Base-by-base conservation (phyloP, 2,888 invertebrate species). In the Nipponacmea schrenckii region DNA sequence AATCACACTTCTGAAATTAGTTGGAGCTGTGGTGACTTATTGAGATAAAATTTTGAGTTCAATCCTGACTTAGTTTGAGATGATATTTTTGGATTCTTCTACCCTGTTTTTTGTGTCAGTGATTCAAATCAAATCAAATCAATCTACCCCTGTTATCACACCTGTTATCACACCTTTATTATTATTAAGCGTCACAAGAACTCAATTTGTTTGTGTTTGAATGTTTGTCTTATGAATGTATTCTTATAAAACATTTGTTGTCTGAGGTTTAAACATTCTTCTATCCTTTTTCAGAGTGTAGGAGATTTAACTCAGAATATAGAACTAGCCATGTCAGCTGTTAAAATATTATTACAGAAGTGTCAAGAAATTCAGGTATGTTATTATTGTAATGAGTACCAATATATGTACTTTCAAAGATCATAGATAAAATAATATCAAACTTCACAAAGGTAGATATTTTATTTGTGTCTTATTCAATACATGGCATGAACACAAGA, bases 351-450 rank as follows among this genome's bases (percentile, higher is more conserved):
- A 31, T 74, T 85, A 15, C 74, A 78, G 62, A 82, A 80, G 44
- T 83, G 84, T 75, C 85, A 85, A 68, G 80, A 83, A 69, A 70
- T 84, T 14, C 84, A 85, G 83, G 85, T 84, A 73, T 62, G 74
- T 48, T 3, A 46, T 7, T 20, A n/a, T n/a, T 14, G 39, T 39
- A 15, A n/a, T 71, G 14, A 20, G 4, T 73, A 15, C 26, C 20
- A 17, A 26, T 14, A 8, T 50, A 31, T 67, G 1, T 44, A 62
- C 50, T 45, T 62, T 50, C 50, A n/a, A 56, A 62, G 31, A 15
- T 4, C 24, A 64, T 27, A 5, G 4, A 26, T 27, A 69, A 69
- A 26, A 65, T 20, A 64, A 20, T n/a, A n/a, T n/a, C n/a, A n/a
- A n/a, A n/a, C n/a, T n/a, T n/a, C n/a, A n/a, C n/a, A n/a, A n/a